A percentile compares a stretch with the other conserved stretches of the same genome.
phyloP scores from a whole-genome alignment of 2,113 vertebrate species.

The Tamias sibiricus region DNA sequence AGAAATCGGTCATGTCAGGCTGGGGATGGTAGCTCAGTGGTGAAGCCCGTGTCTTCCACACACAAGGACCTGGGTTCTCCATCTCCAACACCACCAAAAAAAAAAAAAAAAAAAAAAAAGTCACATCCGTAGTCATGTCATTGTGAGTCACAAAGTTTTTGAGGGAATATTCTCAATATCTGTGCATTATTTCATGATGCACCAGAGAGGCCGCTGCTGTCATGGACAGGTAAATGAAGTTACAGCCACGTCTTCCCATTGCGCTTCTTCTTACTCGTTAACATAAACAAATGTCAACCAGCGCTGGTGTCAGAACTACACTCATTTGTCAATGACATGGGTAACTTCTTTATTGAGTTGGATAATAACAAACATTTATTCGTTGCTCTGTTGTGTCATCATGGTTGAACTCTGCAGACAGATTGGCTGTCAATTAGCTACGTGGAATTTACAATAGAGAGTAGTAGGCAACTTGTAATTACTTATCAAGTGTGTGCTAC shows the following conservation, averaged over 20 bases:
- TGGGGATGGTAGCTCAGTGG: no score
- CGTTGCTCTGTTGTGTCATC: not conserved
- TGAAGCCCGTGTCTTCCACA: no score
- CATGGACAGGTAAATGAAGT: not conserved
- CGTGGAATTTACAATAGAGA: not conserved
- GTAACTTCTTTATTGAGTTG: not conserved
- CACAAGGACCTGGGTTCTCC: no score
- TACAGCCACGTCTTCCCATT: not conserved
- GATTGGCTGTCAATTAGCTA: not conserved
- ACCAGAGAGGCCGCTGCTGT: not conserved
- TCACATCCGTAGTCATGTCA: not conserved
- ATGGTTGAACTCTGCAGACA: not conserved
- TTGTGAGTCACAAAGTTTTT: not conserved
- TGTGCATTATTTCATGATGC: not conserved
- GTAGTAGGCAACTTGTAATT: not conserved
- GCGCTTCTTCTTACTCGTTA: not conserved
- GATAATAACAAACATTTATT: not conserved
- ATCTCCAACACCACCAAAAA: no score
- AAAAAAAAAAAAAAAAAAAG: no score
- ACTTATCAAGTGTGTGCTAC: not conserved
- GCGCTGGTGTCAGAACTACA: not conserved
- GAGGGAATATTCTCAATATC: not conserved
- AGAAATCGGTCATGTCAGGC: not conserved
- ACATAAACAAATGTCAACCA: not conserved
- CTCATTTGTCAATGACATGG: not conserved